Evolutionary conservation across 2,113 vertebrate genomes (phyloP), one percentile per base, ranked within the genome.

Genomic region (Rallus limicola): DNA sequence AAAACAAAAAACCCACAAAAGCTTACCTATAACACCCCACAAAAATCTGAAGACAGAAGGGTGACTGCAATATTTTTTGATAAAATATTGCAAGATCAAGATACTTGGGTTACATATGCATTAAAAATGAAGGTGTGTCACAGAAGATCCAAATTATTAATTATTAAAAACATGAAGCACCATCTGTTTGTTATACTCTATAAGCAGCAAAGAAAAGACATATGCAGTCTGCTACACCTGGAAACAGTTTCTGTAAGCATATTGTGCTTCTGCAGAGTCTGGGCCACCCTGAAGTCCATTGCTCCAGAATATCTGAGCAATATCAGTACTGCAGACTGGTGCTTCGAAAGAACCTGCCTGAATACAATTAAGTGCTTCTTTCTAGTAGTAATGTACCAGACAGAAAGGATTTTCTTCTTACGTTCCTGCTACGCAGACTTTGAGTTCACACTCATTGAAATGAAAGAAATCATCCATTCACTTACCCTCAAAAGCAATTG

Each of bases 81-180:
- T 59, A 74, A 91, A 74, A 82, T n/a, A 40, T 21, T 50, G 58
- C 2, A 85, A 50, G 64, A 63, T 4, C 16, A 6, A 62, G 28
- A 46, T 4, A 48, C 64, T 44, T 56, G 9, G 2, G 0, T 3
- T 38, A 76, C 6, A 0, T 28, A 12, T 2, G 6, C 25, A 23
- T 70, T 63, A 93, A 88, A 93, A 95, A n/a, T 36, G 75, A 79
- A 84, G 4, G 6, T 42, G 10, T 6, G 50, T 63, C 19, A 40
- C 10, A 63, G 33, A 72, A 81, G 9, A 67, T 65, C 5, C 13
- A 53, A 56, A 84, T 59, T 52, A 86, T 64, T 75, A 67, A 70
- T 78, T 93, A 70, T 78, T 93, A 63, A 81, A 90, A 81, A 15
- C 24, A 75, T 36, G 52, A 63, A 86, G 3, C 16, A 55, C 31